Percentiles rank a stretch among this genome's conserved stretches.
These are phyloP conservation scores for Equus przewalskii DNA, from an alignment of 2,113 vertebrate species.

Conservation along the genomic window DNA sequence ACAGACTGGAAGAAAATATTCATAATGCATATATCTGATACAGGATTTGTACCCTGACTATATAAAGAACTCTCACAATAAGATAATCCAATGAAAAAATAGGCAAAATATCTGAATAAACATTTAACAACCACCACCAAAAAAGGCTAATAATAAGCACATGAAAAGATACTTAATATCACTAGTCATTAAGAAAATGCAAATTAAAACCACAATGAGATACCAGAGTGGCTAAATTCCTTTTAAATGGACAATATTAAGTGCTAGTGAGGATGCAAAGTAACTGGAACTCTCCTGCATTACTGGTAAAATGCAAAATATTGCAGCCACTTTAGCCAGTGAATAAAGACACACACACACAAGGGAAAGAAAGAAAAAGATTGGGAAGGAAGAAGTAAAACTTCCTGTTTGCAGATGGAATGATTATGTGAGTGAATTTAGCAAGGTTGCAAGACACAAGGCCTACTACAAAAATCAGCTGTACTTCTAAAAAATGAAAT, in stretches of 20 bases:
- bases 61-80: not conserved
- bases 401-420: not conserved
- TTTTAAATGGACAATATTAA: not conserved
- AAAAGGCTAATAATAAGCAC: not conserved
- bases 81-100: not conserved
- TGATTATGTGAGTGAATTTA: not conserved
- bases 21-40: not conserved
- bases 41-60: not conserved
- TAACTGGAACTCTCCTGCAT: not conserved
- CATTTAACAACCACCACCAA: not conserved
- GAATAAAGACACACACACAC: not conserved
- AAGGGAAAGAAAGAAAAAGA: not conserved
- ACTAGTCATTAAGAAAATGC: constrained; percentile 29
- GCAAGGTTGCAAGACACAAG: not conserved
- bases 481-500: not conserved
- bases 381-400: not conserved
- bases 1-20: not conserved
- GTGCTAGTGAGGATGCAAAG: not conserved
- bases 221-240: not conserved
- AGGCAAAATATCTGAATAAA: not conserved
- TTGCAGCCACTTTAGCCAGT: not conserved
- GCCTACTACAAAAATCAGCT: not conserved
- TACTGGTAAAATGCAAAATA: not conserved
- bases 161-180: not conserved
- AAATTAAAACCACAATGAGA: not conserved